Conservation (phyloP, 1,140 invertebrate species). For the Drosophila seguyi region DNA sequence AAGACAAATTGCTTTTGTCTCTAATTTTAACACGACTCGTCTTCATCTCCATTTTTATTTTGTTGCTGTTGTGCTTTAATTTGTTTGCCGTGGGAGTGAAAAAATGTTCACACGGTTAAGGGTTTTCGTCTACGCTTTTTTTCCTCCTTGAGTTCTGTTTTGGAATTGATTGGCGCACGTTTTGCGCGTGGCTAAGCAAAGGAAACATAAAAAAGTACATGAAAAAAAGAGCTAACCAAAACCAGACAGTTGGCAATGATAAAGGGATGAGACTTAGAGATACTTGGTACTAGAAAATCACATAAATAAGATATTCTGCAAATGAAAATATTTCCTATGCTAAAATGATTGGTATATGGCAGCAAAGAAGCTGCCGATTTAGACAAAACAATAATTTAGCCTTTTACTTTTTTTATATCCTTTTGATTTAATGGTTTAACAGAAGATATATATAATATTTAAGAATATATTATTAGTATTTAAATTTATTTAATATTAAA, state of each 20-base stretch:
- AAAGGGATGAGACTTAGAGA: not conserved
- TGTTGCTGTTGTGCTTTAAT: slow-evolving; percentile 58
- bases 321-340: no score
- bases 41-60: slow-evolving; percentile 17
- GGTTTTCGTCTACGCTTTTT: slow-evolving; percentile 41
- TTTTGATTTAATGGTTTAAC: not conserved
- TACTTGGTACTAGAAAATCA: not conserved
- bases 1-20: slow-evolving; percentile 82
- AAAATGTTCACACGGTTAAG: slow-evolving; percentile 74
- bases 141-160: slow-evolving; percentile 30
- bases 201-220: slow-evolving; percentile 4
- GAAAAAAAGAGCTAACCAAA: slow-evolving; percentile 10
- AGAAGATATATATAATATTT: no score
- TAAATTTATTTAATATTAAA: no score
- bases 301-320: no score
- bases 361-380: no score
- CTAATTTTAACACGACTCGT: slow-evolving; percentile 75
- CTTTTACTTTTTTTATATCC: no score
- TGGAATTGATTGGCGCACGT: slow-evolving; percentile 81
- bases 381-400: no score
- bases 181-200: slow-evolving; percentile 68
- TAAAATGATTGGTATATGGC: not conserved
- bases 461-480: no score
- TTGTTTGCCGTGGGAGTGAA: slow-evolving; percentile 75
- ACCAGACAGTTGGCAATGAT: not conserved